These are phyloP conservation scores for Embidobia sp. DNA, from an alignment of 2,888 invertebrate species.

Conservation along the genomic window DNA sequence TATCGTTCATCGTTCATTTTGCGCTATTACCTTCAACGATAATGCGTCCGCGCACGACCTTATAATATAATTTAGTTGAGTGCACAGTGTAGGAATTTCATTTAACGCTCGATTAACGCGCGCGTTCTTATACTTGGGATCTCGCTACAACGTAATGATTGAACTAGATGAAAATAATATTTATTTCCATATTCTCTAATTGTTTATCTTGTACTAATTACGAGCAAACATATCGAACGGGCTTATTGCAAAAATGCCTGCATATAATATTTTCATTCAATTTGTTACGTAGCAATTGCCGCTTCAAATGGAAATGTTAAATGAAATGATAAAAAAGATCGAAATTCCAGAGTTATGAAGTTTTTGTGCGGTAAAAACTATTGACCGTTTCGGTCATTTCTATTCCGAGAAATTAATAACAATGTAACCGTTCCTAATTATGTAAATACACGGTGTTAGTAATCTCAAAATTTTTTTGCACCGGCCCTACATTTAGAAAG, in stretches of 20 bases:
- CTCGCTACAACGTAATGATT: constrained; percentile 37
- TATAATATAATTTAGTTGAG: constrained; percentile 61
- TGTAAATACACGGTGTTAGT: constrained; percentile 35
- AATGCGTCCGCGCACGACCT: constrained; percentile 55
- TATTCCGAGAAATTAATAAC: constrained; percentile 45
- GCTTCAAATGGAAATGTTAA: no score
- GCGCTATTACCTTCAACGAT: constrained; percentile 55
- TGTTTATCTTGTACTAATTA: constrained; percentile 44
- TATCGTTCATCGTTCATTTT: constrained; percentile 57
- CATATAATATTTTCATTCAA: background rate
- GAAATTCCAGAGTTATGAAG: no score
- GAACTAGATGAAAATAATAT: constrained; percentile 31
- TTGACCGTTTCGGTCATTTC: background rate
- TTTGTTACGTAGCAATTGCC: no score
- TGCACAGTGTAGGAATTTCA: constrained; percentile 49
- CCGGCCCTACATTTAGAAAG: constrained; percentile 47
- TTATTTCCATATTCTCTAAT: constrained; percentile 32
- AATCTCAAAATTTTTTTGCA: constrained; percentile 26
- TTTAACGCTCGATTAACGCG: constrained; percentile 63
- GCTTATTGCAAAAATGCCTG: background rate
- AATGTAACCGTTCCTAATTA: constrained; percentile 37
- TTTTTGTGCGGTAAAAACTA: no score
- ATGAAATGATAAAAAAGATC: no score
- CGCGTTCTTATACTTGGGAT: constrained; percentile 30
- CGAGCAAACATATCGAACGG: constrained; percentile 5